phyloP scores from a whole-genome alignment of 1,140 invertebrate species.

The Ooceraea biroi region DNA sequence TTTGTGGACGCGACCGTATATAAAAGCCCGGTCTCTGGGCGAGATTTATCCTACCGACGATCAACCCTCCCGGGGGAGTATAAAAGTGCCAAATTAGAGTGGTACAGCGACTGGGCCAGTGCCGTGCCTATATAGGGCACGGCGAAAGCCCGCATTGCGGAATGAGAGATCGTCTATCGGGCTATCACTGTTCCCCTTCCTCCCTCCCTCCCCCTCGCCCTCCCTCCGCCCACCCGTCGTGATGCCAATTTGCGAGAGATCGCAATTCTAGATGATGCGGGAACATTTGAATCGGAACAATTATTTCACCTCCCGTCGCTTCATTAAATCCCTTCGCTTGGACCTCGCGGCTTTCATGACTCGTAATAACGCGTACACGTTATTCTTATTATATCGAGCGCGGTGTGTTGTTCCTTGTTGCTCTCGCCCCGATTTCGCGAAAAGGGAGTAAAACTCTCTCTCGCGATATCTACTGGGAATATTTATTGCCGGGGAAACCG shows the following conservation, averaged over 20 bases:
- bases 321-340: not conserved
- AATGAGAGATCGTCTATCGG: constrained; percentile 75
- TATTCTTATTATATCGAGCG: too few species aligned
- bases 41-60: constrained; percentile 59
- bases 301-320: constrained; percentile 30
- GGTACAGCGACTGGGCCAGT: constrained; percentile 59
- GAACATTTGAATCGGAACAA: constrained; percentile 30
- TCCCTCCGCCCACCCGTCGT: constrained; percentile 23
- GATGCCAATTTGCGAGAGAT: constrained; percentile 70
- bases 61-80: constrained; percentile 52
- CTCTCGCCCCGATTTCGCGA: not conserved
- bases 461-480: not conserved
- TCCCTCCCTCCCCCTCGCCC: not conserved
- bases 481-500: not conserved
- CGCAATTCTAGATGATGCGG: constrained; percentile 57
- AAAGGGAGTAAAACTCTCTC: constrained; percentile 6
- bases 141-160: constrained; percentile 74
- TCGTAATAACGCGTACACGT: not conserved
- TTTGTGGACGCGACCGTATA: constrained; percentile 58
- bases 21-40: constrained; percentile 57
- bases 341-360: not conserved
- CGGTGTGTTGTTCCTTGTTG: not conserved
- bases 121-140: constrained; percentile 57
- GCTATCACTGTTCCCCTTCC: constrained; percentile 59
- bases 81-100: constrained; percentile 64